Conservation (phyloP, 1,140 invertebrate genomes). For the Drosophila kikkawai region DNA sequence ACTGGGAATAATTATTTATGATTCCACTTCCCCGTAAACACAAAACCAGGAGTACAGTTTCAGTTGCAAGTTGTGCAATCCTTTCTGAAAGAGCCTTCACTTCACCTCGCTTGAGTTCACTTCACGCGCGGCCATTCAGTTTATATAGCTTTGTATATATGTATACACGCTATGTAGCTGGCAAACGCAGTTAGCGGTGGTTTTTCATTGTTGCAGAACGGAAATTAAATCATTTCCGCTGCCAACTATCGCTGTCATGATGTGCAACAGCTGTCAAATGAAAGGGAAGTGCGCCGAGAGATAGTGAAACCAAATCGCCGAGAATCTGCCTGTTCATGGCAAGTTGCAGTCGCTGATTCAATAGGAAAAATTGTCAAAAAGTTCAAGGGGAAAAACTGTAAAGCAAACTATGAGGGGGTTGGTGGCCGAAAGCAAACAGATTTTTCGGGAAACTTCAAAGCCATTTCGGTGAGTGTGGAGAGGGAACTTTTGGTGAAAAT, state of each 20-base stretch:
- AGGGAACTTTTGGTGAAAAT: not conserved
- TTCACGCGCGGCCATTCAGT: constrained; percentile 7
- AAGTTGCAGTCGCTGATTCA: constrained; percentile 37
- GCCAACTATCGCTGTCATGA: constrained; percentile 52
- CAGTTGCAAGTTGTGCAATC: constrained; percentile 22
- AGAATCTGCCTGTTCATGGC: constrained; percentile 45
- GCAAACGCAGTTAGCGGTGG: constrained; percentile 28
- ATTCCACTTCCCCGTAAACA: not conserved
- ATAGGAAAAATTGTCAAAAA: constrained; percentile 9
- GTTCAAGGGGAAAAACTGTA: not conserved
- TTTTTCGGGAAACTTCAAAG: not conserved
- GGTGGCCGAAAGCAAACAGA: constrained; percentile 13
- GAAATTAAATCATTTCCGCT: constrained; percentile 81
- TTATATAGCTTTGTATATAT: constrained; percentile 3
- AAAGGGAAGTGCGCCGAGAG: constrained; percentile 8
- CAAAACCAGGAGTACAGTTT: constrained; percentile 16
- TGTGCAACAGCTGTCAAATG: constrained; percentile 62
- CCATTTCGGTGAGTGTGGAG: not conserved
- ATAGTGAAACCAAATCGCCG: constrained; percentile 47
- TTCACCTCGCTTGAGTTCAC: constrained; percentile 13
- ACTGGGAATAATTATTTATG: not conserved
- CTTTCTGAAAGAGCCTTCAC: constrained; percentile 20
- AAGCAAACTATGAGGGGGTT: constrained; percentile 1
- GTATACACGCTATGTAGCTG: constrained; percentile 3
- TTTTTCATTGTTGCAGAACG: constrained; percentile 48